phyloP scores from a whole-genome alignment of 2,888 invertebrate genomes.

The Iselma pallidipennis region DNA sequence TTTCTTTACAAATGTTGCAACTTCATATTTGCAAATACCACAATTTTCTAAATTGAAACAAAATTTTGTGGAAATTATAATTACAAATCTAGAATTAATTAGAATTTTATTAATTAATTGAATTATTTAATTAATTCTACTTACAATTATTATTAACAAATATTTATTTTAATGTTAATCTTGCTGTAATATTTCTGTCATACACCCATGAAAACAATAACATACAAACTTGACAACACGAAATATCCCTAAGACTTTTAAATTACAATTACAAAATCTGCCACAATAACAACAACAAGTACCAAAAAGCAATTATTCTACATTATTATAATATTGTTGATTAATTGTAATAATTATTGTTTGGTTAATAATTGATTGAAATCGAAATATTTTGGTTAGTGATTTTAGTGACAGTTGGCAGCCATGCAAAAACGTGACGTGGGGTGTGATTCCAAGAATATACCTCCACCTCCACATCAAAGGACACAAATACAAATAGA shows the following conservation, averaged over 20 bases:
- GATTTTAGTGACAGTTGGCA: conserved; percentile 20
- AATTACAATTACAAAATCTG: not conserved
- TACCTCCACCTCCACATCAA: conserved; percentile 15
- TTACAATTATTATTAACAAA: conserved; percentile 5
- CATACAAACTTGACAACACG: conserved; percentile 13
- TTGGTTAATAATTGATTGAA: not conserved
- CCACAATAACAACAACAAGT: not conserved
- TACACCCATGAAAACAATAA: conserved; percentile 47
- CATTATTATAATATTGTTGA: conserved; percentile 3
- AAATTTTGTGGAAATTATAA: too few relatives aligned
- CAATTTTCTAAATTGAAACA: too few relatives aligned
- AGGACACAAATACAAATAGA: conserved; percentile 7
- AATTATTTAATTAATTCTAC: not conserved
- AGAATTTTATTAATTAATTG: too few relatives aligned
- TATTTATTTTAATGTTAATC: conserved; percentile 22
- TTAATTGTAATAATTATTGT: not conserved
- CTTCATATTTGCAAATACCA: conserved; percentile 21
- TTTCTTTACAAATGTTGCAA: conserved; percentile 25
- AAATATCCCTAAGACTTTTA: conserved; percentile 19
- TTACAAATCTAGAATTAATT: too few relatives aligned
- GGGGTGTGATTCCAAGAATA: conserved; percentile 29
- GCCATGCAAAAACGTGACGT: conserved; percentile 31
- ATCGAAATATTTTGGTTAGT: not conserved
- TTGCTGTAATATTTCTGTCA: conserved; percentile 25
- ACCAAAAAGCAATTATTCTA: conserved; percentile 11